A percentile compares a stretch with the other conserved stretches of the same genome.
phyloP scores from a whole-genome alignment of 2,888 invertebrate genomes.

The Drepanosiphum platanoidis region DNA sequence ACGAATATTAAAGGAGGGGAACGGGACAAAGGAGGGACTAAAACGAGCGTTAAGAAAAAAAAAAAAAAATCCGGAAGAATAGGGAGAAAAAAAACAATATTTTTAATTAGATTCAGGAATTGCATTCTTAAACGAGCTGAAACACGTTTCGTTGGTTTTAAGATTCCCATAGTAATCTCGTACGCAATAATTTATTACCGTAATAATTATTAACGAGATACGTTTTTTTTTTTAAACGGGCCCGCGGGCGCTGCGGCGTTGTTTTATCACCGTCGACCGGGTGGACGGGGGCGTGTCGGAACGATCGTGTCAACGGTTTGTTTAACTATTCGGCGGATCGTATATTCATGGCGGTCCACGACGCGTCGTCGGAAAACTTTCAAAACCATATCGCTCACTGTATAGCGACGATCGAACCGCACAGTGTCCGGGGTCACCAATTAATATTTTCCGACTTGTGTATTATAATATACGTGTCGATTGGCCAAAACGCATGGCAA shows the following conservation, averaged over 20 bases:
- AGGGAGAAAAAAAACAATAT: conserved; percentile 55
- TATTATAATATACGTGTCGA: too few relatives aligned
- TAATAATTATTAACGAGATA: conserved; percentile 58
- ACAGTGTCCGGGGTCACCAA: too few relatives aligned
- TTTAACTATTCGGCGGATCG: background rate
- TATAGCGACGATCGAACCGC: background rate
- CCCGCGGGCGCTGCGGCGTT: background rate
- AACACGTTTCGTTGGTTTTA: conserved; percentile 52
- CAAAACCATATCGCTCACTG: background rate
- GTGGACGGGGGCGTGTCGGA: background rate
- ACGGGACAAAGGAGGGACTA: conserved; percentile 39
- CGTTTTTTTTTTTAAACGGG: conserved; percentile 38
- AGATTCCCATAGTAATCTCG: conserved; percentile 18
- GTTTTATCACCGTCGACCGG: background rate
- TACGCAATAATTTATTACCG: conserved; percentile 45
- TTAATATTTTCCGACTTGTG: too few relatives aligned
- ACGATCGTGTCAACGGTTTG: background rate
- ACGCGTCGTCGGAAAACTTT: background rate
- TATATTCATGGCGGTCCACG: background rate
- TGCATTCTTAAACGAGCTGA: conserved; percentile 28
- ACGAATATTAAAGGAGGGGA: conserved; percentile 40
- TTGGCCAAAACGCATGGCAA: too few relatives aligned
- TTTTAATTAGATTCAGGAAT: conserved; percentile 60
- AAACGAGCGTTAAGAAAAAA: conserved; percentile 54
- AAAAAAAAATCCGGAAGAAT: conserved; percentile 2